phyloP scores from a whole-genome alignment of 2,113 vertebrate species.

The Bostrychus sinensis region DNA sequence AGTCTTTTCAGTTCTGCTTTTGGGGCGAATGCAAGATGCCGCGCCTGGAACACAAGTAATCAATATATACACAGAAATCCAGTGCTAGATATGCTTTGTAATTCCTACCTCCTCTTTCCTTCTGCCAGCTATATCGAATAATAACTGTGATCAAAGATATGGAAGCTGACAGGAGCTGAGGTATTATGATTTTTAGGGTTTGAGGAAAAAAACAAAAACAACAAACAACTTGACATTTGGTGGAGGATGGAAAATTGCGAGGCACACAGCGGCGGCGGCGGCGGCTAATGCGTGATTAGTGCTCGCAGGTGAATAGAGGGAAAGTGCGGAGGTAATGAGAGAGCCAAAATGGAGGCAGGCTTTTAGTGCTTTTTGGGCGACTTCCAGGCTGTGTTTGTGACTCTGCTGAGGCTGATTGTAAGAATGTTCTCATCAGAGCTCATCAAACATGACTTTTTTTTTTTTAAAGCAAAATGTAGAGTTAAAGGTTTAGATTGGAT shows the following conservation, averaged over 20 bases:
- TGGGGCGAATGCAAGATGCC: conserved; percentile 15
- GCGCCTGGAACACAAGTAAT: conserved; percentile 41
- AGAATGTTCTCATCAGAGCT: conserved; percentile 24
- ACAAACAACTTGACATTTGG: conserved; percentile 71
- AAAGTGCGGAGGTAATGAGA: conserved; percentile 37
- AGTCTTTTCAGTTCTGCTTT: conserved; percentile 57
- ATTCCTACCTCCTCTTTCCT: conserved; percentile 14
- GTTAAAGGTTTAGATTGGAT: conserved; percentile 24
- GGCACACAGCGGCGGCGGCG: background rate
- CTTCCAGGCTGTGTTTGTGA: conserved; percentile 19
- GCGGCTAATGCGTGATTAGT: conserved; percentile 36
- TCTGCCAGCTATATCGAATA: conserved; percentile 19
- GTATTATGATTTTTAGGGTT: conserved; percentile 36
- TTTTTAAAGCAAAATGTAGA: conserved; percentile 18
- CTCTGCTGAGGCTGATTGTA: conserved; percentile 26
- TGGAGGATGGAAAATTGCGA: conserved; percentile 38
- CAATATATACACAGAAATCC: conserved; percentile 31
- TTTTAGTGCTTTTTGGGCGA: conserved; percentile 5
- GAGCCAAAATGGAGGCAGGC: conserved; percentile 18
- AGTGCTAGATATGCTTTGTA: conserved; percentile 32
- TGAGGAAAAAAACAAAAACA: conserved; percentile 13
- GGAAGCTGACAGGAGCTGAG: conserved; percentile 13
- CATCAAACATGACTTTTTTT: conserved; percentile 19
- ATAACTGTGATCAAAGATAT: conserved; percentile 42
- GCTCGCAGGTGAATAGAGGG: conserved; percentile 19